Base-by-base conservation (phyloP, 2,797 vertebrate genomes). In the Thripadectes ignobilis region DNA sequence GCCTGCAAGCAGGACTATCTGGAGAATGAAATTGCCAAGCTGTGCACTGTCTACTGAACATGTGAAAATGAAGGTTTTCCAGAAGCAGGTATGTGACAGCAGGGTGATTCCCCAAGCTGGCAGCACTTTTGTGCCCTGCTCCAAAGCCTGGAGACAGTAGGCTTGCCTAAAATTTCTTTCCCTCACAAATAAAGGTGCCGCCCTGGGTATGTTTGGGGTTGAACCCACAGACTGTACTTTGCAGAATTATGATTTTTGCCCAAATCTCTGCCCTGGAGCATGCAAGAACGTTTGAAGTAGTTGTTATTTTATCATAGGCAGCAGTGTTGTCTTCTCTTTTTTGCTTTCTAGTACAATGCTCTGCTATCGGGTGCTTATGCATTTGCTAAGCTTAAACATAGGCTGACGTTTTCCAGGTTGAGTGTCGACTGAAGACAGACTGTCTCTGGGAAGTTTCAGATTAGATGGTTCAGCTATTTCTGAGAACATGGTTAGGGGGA, bases 401-500 rank as follows among this genome's bases (percentile, higher is more conserved):
- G 76, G 62, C 79, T 84, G 73, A 52, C 51, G 24, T 86, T 95
- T 95, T 93, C 79, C 58, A 41, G 30, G 58, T 58, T 78, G 85
- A 78, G 62, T 66, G 29, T 65, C 83, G 68, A 36, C 58, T 80
- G 68, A 88, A 89, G 61, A 51, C 46, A 80, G 65, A 29, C 10
- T 88, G 22, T 89, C 34, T 85, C 89, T 77, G 58, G 38, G 76
- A 94, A 84, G 29, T 89, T 89, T 67, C 72, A 73, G n/a, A n/a
- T 91, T 7, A 85, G 92, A 68, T 48, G 26, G 49, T 90, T 89
- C 2, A 2, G 39, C 38, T 81, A 21, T 91, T 91, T 86, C 87
- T 78, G 58, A 89, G 66, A 76, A 58, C 1, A 2, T 27, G n/a
- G n/a, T 69, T 55, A 61, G n/a, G 85, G 23, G 32, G 38, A 69